Conservation (phyloP, 1,140 invertebrate species). For the Leptonema lineaticorne region DNA sequence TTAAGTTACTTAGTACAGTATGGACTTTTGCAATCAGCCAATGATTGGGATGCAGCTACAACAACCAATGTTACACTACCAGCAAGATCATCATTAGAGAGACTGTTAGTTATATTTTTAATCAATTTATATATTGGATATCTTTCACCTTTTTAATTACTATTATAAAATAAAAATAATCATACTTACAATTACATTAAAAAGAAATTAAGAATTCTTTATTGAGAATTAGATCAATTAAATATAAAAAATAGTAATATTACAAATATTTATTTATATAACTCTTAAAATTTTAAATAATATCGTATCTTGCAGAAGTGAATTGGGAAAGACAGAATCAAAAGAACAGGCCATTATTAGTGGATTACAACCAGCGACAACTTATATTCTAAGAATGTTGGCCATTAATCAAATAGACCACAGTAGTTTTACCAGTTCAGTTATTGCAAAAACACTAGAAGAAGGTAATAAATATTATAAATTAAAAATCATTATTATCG, state of each 20-base stretch:
- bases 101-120: neutral
- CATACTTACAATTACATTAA: no score
- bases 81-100: slow-evolving; percentile 27
- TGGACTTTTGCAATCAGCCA: slow-evolving; percentile 48
- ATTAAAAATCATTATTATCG: neutral
- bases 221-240: no score
- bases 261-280: no score
- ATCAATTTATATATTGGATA: no score
- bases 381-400: slow-evolving; percentile 75
- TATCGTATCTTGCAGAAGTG: no score
- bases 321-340: slow-evolving; percentile 1
- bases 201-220: no score
- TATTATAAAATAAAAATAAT: no score
- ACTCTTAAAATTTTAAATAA: no score
- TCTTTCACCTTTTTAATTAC: no score
- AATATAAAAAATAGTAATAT: no score
- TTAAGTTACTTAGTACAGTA: slow-evolving; percentile 75
- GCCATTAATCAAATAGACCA: slow-evolving; percentile 76
- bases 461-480: slow-evolving; percentile 51
- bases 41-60: slow-evolving; percentile 49
- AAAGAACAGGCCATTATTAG: slow-evolving; percentile 56
- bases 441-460: slow-evolving; percentile 71
- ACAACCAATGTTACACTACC: slow-evolving; percentile 52
- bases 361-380: slow-evolving; percentile 71
- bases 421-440: slow-evolving; percentile 66